Conservation (phyloP, 2,113 vertebrate genomes). For the Amphiprion ocellaris region DNA sequence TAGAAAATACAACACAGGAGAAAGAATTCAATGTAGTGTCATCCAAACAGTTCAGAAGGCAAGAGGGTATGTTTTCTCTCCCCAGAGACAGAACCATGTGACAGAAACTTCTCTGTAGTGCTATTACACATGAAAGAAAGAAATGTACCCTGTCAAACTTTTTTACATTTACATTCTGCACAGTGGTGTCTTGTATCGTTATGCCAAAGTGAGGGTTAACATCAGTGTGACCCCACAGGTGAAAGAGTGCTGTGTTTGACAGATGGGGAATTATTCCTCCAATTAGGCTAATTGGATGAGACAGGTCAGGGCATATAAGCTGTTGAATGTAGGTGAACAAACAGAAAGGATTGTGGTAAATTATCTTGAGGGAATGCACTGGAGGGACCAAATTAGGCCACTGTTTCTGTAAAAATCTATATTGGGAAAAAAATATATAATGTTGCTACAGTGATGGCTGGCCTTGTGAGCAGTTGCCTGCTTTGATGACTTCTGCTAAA, state of each 20-base stretch:
- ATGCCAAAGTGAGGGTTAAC: conserved; percentile 64
- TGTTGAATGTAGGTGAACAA: conserved; percentile 61
- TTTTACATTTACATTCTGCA: conserved; percentile 72
- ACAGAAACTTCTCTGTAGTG: conserved; percentile 67
- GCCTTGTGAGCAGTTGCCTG: conserved; percentile 23
- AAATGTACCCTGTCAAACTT: conserved; percentile 54
- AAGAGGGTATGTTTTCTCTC: conserved; percentile 61
- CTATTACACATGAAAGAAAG: conserved; percentile 51
- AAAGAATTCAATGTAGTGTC: conserved; percentile 77
- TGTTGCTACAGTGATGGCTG: conserved; percentile 24
- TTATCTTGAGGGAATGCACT: conserved; percentile 44
- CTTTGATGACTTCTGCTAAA: conserved; percentile 61
- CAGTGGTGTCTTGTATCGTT: conserved; percentile 49
- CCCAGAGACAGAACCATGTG: conserved; percentile 54
- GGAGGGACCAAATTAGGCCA: conserved; percentile 43
- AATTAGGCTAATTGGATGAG: conserved; percentile 81
- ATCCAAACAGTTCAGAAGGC: conserved; percentile 76
- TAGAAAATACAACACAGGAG: conserved; percentile 80
- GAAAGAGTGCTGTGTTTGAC: conserved; percentile 69
- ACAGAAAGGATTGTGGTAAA: conserved; percentile 49
- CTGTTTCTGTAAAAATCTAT: conserved; percentile 51
- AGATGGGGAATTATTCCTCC: conserved; percentile 76
- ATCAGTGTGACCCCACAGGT: conserved; percentile 72
- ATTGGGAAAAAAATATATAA: conserved; percentile 2
- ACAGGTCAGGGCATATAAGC: conserved; percentile 68